These are phyloP conservation scores for Hucho hucho DNA, from an alignment of 2,113 vertebrate genomes.

Conservation along the genomic window DNA sequence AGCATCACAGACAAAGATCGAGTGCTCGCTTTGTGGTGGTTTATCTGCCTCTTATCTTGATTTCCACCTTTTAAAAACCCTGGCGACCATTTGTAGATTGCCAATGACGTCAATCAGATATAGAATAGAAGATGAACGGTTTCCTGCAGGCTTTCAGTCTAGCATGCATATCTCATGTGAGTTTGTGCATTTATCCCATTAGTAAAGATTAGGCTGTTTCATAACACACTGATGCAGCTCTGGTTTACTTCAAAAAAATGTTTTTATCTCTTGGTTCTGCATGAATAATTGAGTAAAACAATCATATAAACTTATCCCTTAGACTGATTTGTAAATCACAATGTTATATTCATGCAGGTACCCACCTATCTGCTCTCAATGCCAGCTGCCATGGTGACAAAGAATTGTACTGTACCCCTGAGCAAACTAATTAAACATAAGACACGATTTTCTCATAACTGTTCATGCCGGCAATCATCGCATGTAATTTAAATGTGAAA, in stretches of 20 bases:
- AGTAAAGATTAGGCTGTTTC: no score
- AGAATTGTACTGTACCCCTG: constrained; percentile 33
- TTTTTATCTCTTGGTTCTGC: neutral
- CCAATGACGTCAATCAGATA: neutral
- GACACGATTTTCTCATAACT: neutral
- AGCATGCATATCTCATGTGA: no score
- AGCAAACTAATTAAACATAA: neutral
- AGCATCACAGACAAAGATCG: no score
- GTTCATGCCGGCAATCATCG: neutral
- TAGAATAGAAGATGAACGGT: no score
- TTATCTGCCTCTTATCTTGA: no score
- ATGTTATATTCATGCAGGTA: constrained; percentile 37
- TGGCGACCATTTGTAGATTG: neutral
- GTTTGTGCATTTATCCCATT: neutral
- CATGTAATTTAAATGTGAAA: neutral
- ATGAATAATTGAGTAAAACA: neutral
- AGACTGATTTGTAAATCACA: neutral
- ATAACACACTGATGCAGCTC: no score
- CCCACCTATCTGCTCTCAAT: constrained; percentile 37
- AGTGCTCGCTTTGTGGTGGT: no score
- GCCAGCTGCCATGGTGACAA: constrained; percentile 40
- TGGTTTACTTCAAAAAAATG: constrained; percentile 28
- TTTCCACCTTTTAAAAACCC: no score
- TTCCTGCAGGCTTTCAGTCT: no score
- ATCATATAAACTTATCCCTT: neutral